phyloP scores from a whole-genome alignment of 2,888 invertebrate species.

The Ophion ventricosus region DNA sequence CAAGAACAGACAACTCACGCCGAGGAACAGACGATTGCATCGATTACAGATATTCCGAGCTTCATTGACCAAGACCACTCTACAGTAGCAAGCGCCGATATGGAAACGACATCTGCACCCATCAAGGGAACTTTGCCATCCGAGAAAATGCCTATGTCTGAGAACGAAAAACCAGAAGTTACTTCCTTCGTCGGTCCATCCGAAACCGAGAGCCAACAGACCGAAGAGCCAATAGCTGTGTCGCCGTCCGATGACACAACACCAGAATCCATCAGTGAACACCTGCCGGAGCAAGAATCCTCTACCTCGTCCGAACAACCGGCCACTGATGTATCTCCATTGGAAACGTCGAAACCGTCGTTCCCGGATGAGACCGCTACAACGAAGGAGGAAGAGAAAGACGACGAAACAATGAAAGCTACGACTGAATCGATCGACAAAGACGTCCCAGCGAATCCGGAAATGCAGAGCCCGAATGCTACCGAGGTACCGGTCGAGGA shows the following conservation, averaged over 20 bases:
- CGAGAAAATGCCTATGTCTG: slow-evolving; percentile 19
- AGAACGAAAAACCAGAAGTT: slow-evolving; percentile 39
- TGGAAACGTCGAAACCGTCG: slow-evolving; percentile 61
- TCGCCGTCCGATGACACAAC: slow-evolving; percentile 59
- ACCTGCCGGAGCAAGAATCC: slow-evolving; percentile 57
- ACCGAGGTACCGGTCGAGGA: slow-evolving; percentile 16
- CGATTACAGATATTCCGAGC: slow-evolving; percentile 15
- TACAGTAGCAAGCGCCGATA: slow-evolving; percentile 22
- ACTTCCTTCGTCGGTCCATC: slow-evolving; percentile 37
- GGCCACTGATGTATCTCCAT: slow-evolving; percentile 58
- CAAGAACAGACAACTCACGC: slow-evolving; percentile 28
- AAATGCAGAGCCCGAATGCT: slow-evolving; percentile 1
- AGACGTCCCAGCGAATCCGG: slow-evolving; percentile 17
- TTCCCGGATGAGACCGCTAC: slow-evolving; percentile 48
- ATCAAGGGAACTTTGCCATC: slow-evolving; percentile 34
- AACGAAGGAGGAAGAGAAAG: slow-evolving; percentile 35
- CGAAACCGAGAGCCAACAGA: slow-evolving; percentile 28
- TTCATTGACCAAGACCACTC: slow-evolving; percentile 46
- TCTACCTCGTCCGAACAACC: slow-evolving; percentile 41
- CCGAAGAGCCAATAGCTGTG: slow-evolving; percentile 46
- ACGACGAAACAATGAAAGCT: slow-evolving; percentile 47
- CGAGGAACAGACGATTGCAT: slow-evolving; percentile 19
- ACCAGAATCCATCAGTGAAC: slow-evolving; percentile 65
- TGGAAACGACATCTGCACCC: slow-evolving; percentile 21
- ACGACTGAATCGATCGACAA: slow-evolving; percentile 41